A percentile compares a stretch with the other conserved stretches of the same genome.
phyloP scores from a whole-genome alignment of 2,113 vertebrate species.

The Leiothrix lutea region DNA sequence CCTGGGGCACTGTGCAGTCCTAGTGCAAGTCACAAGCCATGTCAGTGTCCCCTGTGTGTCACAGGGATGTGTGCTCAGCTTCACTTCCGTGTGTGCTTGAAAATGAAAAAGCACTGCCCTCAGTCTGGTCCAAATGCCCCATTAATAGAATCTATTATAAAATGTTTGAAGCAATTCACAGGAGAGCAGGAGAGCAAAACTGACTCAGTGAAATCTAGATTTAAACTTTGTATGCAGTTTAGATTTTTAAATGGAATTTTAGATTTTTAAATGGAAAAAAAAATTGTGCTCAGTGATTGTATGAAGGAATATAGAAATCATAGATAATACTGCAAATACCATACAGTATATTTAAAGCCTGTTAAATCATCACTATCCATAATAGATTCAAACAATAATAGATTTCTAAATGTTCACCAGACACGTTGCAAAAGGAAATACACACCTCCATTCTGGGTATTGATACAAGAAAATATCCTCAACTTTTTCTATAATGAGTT shows the following conservation, averaged over 20 bases:
- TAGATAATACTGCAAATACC: neutral
- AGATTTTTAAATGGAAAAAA: neutral
- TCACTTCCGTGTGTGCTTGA: neutral
- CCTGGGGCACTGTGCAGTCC: too few relatives aligned
- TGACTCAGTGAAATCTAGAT: neutral
- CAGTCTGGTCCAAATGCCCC: neutral
- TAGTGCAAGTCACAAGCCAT: accelerated
- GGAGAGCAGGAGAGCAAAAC: neutral
- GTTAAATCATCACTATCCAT: neutral
- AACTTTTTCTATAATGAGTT: neutral
- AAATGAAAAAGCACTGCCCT: neutral
- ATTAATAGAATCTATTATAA: neutral
- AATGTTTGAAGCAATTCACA: neutral
- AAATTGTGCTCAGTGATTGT: neutral
- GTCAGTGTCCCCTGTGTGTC: neutral
- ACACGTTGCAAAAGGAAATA: neutral
- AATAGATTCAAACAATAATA: neutral
- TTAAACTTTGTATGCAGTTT: neutral
- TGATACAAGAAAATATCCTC: neutral
- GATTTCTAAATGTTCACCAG: neutral
- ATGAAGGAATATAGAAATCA: neutral
- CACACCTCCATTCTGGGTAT: neutral
- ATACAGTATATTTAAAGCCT: neutral
- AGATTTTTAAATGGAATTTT: neutral
- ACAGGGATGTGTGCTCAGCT: neutral